These are phyloP conservation scores for Euura saliciscinereae DNA, from an alignment of 1,140 invertebrate genomes.

Conservation along the genomic window DNA sequence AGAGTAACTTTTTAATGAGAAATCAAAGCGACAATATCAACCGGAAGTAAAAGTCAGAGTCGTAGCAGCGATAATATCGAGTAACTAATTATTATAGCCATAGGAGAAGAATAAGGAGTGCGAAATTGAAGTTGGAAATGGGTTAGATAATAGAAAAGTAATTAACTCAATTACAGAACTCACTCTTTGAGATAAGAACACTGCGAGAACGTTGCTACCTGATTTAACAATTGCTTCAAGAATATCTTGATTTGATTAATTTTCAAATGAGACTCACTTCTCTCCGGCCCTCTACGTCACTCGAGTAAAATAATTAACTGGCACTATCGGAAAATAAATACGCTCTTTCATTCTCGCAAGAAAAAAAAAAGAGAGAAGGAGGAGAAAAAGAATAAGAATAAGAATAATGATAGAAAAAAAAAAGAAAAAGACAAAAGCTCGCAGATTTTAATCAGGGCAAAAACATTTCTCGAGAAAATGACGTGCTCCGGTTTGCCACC, in stretches of 20 bases:
- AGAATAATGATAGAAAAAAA: neutral
- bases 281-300: neutral
- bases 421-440: neutral
- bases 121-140: neutral
- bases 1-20: too few relatives aligned
- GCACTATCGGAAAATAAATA: neutral
- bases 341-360: neutral
- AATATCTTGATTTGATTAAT: constrained; percentile 10
- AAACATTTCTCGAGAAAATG: neutral
- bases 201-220: neutral
- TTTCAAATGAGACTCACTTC: neutral
- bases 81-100: too few relatives aligned
- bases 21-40: too few relatives aligned
- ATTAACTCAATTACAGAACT: constrained; percentile 8
- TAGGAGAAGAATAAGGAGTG: too few relatives aligned
- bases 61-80: too few relatives aligned
- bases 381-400: neutral
- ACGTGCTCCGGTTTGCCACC: too few relatives aligned
- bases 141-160: constrained; percentile 2
- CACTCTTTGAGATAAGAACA: neutral
- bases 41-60: too few relatives aligned
- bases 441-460: neutral
- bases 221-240: constrained; percentile 4
- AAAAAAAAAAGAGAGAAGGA: neutral
- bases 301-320: neutral